These are phyloP conservation scores for Stenotaenia linearis DNA, from an alignment of 2,888 invertebrate genomes.

Conservation along the genomic window DNA sequence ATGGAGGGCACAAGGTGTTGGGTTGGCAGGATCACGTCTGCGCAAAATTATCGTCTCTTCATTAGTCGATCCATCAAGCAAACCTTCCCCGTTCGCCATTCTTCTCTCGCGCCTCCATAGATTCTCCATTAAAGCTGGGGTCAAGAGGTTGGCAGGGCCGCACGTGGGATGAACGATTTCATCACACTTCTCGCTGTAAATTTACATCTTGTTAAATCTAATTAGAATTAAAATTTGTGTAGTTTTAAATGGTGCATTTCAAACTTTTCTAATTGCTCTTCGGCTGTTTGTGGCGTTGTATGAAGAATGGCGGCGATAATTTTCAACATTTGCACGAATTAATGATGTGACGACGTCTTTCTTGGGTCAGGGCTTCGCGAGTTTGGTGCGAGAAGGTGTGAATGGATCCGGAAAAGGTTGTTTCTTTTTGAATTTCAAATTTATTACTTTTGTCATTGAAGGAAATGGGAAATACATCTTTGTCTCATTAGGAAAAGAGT, in stretches of 20 bases:
- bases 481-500: slow-evolving; percentile 2
- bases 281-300: not conserved
- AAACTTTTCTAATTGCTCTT: slow-evolving; percentile 1
- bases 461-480: too few species aligned
- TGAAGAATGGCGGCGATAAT: not conserved
- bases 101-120: not conserved
- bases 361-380: too few species aligned
- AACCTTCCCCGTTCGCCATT: not conserved
- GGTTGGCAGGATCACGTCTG: slow-evolving; percentile 12
- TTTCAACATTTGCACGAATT: not conserved
- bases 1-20: not conserved
- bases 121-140: not conserved
- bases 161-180: not conserved
- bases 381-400: not conserved
- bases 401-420: too few species aligned
- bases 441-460: not conserved
- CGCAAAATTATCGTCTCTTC: slow-evolving; percentile 5
- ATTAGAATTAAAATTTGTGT: not conserved
- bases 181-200: not conserved
- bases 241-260: not conserved
- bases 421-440: too few species aligned
- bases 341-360: not conserved
- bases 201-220: not conserved
- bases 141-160: not conserved
- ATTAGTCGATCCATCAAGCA: slow-evolving; percentile 11